A percentile compares a stretch with the other conserved stretches of the same genome.
phyloP scores from a whole-genome alignment of 2,113 vertebrate genomes.

The Chaetodon auriga region DNA sequence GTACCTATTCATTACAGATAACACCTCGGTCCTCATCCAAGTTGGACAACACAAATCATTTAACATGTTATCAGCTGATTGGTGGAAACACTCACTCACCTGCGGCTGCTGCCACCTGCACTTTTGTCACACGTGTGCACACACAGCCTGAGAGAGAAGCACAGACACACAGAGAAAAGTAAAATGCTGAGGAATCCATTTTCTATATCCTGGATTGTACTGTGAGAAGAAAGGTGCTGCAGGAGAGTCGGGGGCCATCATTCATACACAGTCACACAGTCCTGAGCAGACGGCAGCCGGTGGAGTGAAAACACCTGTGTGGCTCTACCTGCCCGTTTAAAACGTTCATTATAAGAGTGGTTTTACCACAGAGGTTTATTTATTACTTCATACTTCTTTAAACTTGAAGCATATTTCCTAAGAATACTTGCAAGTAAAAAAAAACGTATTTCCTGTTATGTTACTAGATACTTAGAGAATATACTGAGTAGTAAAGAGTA shows the following conservation, averaged over 20 bases:
- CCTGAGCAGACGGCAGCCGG: background rate
- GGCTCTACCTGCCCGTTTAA: too few species aligned
- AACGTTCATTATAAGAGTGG: too few species aligned
- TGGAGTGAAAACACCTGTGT: background rate
- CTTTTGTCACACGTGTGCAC: too few species aligned
- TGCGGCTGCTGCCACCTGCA: background rate
- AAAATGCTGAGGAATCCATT: background rate
- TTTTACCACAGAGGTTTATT: too few species aligned
- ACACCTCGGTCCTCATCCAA: slow-evolving; percentile 16
- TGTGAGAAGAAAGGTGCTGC: too few species aligned
- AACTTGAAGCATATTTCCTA: too few species aligned
- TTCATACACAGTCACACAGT: background rate
- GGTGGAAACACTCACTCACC: slow-evolving; percentile 1
- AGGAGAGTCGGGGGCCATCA: background rate
- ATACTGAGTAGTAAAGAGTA: too few species aligned
- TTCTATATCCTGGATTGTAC: background rate
- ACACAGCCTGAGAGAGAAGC: background rate
- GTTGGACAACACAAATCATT: slow-evolving; percentile 10
- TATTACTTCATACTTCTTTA: too few species aligned
- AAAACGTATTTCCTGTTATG: too few species aligned
- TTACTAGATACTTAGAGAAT: too few species aligned
- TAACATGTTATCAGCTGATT: slow-evolving; percentile 27
- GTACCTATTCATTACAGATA: slow-evolving; percentile 26
- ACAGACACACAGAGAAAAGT: background rate
- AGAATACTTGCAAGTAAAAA: too few species aligned